Conservation (phyloP, 2,113 vertebrate species). For the Saccopteryx bilineata region DNA sequence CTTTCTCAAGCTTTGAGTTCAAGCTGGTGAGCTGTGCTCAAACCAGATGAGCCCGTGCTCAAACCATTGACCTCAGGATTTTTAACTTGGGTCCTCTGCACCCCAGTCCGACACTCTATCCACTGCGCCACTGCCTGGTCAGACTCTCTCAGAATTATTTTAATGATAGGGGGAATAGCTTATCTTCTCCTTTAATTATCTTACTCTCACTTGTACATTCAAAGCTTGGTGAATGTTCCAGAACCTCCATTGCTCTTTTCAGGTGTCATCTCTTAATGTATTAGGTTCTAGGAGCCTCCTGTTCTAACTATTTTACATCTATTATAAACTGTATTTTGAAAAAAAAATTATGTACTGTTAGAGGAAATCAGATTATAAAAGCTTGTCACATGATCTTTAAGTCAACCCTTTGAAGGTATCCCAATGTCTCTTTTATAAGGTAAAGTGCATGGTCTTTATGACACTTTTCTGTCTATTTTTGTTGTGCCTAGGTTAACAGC, state of each 20-base stretch:
- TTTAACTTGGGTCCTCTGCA: too few species aligned
- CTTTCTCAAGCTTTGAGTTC: too few species aligned
- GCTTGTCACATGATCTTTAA: background rate
- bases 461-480: background rate
- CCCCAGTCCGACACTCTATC: too few species aligned
- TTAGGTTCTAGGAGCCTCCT: background rate
- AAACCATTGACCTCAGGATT: too few species aligned
- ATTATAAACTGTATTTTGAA: background rate
- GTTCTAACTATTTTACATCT: background rate
- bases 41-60: too few species aligned
- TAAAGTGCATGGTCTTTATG: background rate
- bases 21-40: too few species aligned
- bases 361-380: background rate
- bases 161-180: background rate
- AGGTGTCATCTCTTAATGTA: background rate
- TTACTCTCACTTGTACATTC: background rate
- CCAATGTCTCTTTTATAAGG: background rate
- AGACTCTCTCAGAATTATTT: background rate
- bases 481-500: background rate
- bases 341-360: background rate
- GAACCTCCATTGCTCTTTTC: background rate
- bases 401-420: background rate
- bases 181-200: background rate
- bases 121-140: too few species aligned
- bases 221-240: background rate